Evolutionary conservation across 2,797 vertebrate genomes (phyloP), one percentile per base, ranked within the genome.

Genomic region (Hydrocynus forskahlii): DNA sequence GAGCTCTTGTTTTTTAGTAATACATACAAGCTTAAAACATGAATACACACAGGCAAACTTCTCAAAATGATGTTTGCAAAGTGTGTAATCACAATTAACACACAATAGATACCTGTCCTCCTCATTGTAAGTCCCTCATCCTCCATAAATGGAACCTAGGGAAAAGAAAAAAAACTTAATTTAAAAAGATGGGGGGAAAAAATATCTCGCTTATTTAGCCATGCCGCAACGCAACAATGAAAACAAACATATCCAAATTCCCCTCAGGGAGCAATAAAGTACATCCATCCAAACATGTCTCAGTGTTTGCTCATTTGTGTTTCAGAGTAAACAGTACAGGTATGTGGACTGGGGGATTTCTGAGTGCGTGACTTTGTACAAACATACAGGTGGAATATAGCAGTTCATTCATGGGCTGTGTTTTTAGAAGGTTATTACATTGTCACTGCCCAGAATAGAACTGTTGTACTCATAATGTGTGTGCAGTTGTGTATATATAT

Each of bases 41-140:
- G 9, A 7, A 45, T 45, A 10, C 43, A 45, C 43, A 45, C 10
- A 29, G 29, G 43, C 43, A 45, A 10, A 50, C 9, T 13, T 10
- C 10, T 50, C 0, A 2, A 70, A 45, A 25, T 7, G 4, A 70
- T 25, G 48, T 23, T 67, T 21, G 16, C 6, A 35, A 75, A 38
- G 55, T 25, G 0, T 0, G 52, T 13, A 10, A 60, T 12, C 10
- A 64, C 19, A 68, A 50, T 40, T 14, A 19, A 25, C 23, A 73
- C 5, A 66, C 23, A 23, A 70, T 35, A 84, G 67, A 81, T 86
- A 88, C 87, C 85, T 83, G 68, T 83, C 40, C 12, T 75, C 64
- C 82, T 85, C 81, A 86, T 85, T 8, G 66, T 83, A 48, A 88
- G 81, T 2, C 80, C 84, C 23, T 86, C 87, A 83, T 83, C 83